Conservation (phyloP, 2,888 invertebrate species). For the Sminthurinus aureus region DNA sequence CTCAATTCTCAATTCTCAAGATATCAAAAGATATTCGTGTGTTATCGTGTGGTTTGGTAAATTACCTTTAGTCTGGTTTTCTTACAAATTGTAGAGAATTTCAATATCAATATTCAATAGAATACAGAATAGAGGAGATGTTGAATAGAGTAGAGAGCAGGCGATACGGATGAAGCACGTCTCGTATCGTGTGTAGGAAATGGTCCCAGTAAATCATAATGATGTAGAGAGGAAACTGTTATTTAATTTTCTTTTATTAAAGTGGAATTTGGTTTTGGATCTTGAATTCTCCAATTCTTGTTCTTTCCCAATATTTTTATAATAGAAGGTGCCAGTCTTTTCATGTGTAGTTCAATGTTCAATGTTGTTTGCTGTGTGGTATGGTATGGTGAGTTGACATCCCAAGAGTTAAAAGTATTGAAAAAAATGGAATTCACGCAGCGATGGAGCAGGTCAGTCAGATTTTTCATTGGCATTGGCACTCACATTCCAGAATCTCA, state of each 20-base stretch:
- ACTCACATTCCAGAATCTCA: not conserved
- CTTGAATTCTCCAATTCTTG: not conserved
- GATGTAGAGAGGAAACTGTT: not conserved
- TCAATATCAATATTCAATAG: not conserved
- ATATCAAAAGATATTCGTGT: not conserved
- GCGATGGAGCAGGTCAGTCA: conserved; percentile 21
- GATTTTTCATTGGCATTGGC: conserved; percentile 13
- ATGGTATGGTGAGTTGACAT: conserved; percentile 21
- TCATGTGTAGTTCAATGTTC: too few species aligned
- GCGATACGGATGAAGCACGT: not conserved
- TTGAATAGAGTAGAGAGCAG: not conserved
- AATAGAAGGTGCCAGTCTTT: not conserved
- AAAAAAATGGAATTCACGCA: conserved; percentile 9
- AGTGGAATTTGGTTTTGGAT: not conserved
- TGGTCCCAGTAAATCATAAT: not conserved
- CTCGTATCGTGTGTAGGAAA: not conserved
- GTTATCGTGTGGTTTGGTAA: not conserved
- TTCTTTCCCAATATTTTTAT: not conserved
- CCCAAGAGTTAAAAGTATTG: conserved; percentile 4
- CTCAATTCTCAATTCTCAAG: too few species aligned
- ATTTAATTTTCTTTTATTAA: not conserved
- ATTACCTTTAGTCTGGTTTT: not conserved
- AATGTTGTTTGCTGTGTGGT: not conserved
- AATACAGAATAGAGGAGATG: not conserved
- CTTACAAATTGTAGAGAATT: not conserved